Percentiles rank a stretch among this genome's conserved stretches.
phyloP scores from a whole-genome alignment of 2,888 invertebrate species.

The Heteromurus nitidus region DNA sequence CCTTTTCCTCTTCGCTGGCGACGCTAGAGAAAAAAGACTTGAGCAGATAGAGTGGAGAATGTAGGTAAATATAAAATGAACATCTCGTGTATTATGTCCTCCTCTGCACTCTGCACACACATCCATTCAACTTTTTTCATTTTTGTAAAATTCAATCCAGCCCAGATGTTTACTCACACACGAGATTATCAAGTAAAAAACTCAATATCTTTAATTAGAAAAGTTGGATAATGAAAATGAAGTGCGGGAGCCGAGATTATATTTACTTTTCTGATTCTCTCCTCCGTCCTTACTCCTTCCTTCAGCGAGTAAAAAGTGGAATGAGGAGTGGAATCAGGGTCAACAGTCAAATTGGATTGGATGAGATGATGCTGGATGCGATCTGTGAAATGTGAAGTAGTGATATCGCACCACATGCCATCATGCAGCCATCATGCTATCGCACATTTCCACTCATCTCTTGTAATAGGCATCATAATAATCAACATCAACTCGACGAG shows the following conservation, averaged over 20 bases:
- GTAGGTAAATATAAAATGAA: not conserved
- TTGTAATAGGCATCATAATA: no score
- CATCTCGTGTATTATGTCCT: not conserved
- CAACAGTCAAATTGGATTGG: not conserved
- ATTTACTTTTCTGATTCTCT: not conserved
- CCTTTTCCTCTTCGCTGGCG: no score
- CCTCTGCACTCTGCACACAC: not conserved
- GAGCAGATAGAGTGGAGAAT: constrained; percentile 1
- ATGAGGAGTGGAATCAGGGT: not conserved
- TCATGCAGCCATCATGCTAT: no score
- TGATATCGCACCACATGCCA: not conserved
- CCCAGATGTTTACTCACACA: no score
- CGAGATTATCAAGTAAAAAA: not conserved
- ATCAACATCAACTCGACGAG: no score
- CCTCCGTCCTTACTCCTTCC: not conserved
- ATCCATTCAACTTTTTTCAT: not conserved
- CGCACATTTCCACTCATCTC: no score
- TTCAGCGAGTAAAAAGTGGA: not conserved
- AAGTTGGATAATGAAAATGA: not conserved
- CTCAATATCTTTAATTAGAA: constrained; percentile 1
- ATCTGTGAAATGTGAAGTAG: not conserved
- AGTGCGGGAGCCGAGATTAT: not conserved
- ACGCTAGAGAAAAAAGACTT: no score
- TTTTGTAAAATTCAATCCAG: no score
- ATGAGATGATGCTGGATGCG: not conserved